A percentile compares a stretch with the other conserved stretches of the same genome.
phyloP scores from a whole-genome alignment of 2,113 vertebrate genomes.

The Anseranas semipalmata region DNA sequence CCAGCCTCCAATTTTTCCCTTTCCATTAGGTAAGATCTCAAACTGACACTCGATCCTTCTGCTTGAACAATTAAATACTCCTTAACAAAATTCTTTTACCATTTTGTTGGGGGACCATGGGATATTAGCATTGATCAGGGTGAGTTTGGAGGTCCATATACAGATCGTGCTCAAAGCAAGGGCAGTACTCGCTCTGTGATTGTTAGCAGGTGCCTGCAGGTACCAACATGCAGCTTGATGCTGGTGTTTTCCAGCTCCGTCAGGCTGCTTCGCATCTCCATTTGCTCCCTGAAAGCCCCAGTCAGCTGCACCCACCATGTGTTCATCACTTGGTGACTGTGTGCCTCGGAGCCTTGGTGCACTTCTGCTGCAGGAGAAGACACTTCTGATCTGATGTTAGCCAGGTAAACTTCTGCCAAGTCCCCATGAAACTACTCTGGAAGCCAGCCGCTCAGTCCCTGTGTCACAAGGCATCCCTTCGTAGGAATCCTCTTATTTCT shows the following conservation, averaged over 20 bases:
- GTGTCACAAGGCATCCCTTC: fast-evolving
- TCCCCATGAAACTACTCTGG: neutral
- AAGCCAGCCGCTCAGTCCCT: neutral
- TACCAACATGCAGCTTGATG: constrained; percentile 53
- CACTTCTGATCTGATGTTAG: neutral
- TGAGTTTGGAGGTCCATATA: neutral
- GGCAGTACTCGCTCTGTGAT: constrained; percentile 61
- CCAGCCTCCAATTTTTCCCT: neutral
- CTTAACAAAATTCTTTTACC: neutral
- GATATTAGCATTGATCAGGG: neutral
- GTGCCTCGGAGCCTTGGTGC: neutral
- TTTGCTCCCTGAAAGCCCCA: constrained; percentile 60
- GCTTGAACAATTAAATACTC: neutral
- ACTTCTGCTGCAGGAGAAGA: neutral
- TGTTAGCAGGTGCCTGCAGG: constrained; percentile 71
- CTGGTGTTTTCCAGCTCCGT: constrained; percentile 73
- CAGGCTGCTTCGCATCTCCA: constrained; percentile 62
- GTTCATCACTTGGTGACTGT: neutral
- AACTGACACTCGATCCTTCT: neutral
- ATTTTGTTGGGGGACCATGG: neutral
- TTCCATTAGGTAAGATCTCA: neutral
- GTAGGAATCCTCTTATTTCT: neutral
- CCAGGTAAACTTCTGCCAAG: neutral
- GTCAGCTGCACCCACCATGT: constrained; percentile 51
- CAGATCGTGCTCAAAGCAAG: fast-evolving